Conservation (phyloP, 2,113 vertebrate genomes). For the Cairina moschata region DNA sequence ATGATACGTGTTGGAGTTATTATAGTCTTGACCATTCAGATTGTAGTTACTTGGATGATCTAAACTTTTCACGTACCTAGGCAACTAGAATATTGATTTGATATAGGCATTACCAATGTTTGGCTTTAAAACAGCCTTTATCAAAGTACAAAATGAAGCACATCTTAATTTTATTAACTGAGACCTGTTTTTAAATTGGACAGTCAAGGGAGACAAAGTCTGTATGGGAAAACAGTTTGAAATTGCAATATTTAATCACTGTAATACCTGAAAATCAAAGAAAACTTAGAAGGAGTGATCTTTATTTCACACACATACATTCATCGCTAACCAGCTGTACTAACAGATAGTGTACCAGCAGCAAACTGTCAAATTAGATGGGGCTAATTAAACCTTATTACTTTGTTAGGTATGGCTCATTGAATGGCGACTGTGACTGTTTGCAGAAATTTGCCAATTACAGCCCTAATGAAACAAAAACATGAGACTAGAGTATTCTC, state of each 20-base stretch:
- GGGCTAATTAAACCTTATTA: conserved; percentile 11
- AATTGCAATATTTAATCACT: background rate
- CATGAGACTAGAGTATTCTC: background rate
- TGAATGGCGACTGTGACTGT: background rate
- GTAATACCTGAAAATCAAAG: background rate
- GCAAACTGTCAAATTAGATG: background rate
- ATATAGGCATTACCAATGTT: background rate
- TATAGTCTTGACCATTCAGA: accelerated
- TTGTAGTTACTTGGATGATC: background rate
- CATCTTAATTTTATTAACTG: background rate
- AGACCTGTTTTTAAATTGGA: background rate
- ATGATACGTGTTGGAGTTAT: background rate
- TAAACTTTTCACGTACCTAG: background rate
- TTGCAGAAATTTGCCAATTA: background rate
- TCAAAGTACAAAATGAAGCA: background rate
- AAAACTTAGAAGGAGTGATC: background rate
- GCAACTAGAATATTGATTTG: background rate
- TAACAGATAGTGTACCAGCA: background rate
- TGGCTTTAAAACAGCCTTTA: background rate
- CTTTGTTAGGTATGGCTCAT: background rate
- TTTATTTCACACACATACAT: background rate
- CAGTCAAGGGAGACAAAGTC: background rate
- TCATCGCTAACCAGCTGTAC: background rate
- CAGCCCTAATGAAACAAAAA: background rate
- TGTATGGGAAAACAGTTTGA: background rate